Evolutionary conservation across 2,113 vertebrate genomes (phyloP).

Genomic region (Casuarius casuarius): DNA sequence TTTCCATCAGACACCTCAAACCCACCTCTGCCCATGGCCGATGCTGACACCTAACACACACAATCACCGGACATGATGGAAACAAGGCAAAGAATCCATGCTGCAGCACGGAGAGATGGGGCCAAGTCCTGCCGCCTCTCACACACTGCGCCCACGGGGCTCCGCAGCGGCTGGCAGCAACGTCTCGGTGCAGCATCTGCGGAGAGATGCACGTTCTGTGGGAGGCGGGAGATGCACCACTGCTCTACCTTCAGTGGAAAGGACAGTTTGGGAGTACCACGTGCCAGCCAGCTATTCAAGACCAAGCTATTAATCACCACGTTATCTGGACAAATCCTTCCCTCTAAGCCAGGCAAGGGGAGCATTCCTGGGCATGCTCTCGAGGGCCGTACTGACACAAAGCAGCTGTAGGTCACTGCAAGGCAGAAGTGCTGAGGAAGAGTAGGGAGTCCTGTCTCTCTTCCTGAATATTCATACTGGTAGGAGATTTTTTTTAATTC

Average conservation of each 20-base stretch:
- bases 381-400: neutral
- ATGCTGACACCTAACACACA: neutral
- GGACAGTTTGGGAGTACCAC: neutral
- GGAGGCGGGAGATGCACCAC: neutral
- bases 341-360: neutral
- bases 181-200: accelerated
- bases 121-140: neutral
- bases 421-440: neutral
- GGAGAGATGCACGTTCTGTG: neutral
- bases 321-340: neutral
- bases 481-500: neutral
- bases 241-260: neutral
- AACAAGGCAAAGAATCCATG: neutral
- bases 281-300: neutral
- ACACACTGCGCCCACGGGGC: neutral
- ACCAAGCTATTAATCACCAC: neutral
- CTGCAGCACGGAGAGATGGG: accelerated
- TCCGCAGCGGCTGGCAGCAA: neutral
- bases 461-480: neutral
- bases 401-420: neutral
- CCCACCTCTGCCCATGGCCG: neutral
- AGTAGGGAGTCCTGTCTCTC: neutral
- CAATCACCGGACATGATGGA: neutral
- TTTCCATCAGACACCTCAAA: neutral
- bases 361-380: neutral